phyloP scores from a whole-genome alignment of 2,888 invertebrate species.

The Acanthopleura granulata region DNA sequence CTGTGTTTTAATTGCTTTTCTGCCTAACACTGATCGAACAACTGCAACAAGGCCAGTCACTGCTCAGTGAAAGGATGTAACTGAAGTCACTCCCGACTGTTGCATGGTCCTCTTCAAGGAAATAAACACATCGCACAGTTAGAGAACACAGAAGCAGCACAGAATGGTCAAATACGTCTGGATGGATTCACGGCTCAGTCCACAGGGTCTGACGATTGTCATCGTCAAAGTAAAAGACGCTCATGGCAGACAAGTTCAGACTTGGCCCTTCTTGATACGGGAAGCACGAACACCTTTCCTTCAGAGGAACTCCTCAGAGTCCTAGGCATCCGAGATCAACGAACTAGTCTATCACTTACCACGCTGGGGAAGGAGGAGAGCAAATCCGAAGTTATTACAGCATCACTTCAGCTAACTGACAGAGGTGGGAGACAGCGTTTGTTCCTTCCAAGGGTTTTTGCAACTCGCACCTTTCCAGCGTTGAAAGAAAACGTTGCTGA shows the following conservation, averaged over 20 bases:
- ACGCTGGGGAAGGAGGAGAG: not conserved
- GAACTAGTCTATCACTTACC: not conserved
- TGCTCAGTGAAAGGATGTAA: not conserved
- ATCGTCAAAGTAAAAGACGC: not conserved
- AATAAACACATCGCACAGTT: not conserved
- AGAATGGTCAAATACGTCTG: not conserved
- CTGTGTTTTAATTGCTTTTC: conserved; percentile 14
- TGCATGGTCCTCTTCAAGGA: too few species aligned
- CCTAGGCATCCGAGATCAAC: not conserved
- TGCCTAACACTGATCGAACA: not conserved
- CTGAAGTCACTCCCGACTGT: not conserved
- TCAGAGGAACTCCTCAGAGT: not conserved
- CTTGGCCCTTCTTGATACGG: conserved; percentile 1
- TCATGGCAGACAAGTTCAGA: not conserved
- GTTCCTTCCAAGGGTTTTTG: not conserved
- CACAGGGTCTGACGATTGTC: not conserved
- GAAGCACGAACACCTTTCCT: not conserved
- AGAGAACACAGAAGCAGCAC: not conserved
- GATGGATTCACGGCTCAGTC: not conserved
- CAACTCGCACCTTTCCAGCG: not conserved
- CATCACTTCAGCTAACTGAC: not conserved
- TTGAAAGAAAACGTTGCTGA: too few species aligned
- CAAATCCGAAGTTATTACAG: not conserved
- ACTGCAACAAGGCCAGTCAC: not conserved
- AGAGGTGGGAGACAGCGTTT: not conserved